phyloP scores from a whole-genome alignment of 2,888 invertebrate species.

The Heliconius ethilla region DNA sequence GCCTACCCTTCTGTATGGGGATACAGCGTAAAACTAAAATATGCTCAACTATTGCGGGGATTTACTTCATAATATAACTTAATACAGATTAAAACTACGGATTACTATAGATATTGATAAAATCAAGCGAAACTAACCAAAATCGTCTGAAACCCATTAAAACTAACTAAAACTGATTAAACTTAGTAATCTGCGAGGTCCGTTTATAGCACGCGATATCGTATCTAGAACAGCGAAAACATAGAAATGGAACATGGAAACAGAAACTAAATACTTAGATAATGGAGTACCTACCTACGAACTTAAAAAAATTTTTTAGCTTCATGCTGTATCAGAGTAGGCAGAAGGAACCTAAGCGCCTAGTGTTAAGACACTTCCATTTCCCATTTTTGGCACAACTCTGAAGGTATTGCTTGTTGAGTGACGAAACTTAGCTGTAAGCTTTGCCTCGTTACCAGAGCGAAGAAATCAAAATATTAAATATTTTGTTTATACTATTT shows the following conservation, averaged over 20 bases:
- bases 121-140: conserved; percentile 39
- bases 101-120: conserved; percentile 36
- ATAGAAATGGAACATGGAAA: too few relatives aligned
- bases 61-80: not conserved
- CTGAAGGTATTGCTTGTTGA: too few relatives aligned
- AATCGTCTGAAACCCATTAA: conserved; percentile 37
- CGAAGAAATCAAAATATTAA: too few relatives aligned
- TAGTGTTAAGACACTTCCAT: not conserved
- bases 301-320: too few relatives aligned
- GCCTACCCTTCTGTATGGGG: too few relatives aligned
- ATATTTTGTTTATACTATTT: too few relatives aligned
- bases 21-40: too few relatives aligned
- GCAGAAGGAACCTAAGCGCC: not conserved
- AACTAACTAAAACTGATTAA: conserved; percentile 37
- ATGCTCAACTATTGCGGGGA: not conserved
- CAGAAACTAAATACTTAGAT: not conserved
- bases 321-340: not conserved
- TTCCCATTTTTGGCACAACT: not conserved
- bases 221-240: conserved; percentile 3
- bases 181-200: conserved; percentile 30
- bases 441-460: too few relatives aligned
- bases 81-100: not conserved
- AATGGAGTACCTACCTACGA: not conserved
- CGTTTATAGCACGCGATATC: conserved; percentile 23
- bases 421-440: too few relatives aligned